These are phyloP conservation scores for Pilophorus perplexus DNA, from an alignment of 2,888 invertebrate genomes.

Conservation along the genomic window DNA sequence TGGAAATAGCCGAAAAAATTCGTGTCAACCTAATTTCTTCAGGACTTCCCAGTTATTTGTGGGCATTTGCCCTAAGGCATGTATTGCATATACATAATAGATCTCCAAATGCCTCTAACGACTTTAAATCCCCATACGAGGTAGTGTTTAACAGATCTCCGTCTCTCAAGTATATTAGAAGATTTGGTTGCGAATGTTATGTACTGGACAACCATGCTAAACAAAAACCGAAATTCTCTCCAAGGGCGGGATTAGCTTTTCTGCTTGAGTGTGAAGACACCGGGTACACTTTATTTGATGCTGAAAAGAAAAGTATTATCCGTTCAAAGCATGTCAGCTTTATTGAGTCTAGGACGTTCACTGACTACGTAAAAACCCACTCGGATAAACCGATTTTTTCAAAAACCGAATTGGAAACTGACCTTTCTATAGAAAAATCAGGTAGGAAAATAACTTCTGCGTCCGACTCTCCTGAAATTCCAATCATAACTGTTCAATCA, in stretches of 20 bases:
- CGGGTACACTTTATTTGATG: too few species aligned
- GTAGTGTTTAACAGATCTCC: background rate
- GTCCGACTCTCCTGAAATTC: too few species aligned
- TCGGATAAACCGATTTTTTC: too few species aligned
- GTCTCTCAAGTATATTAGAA: background rate
- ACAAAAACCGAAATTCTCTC: slow-evolving; percentile 2
- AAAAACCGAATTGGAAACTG: background rate
- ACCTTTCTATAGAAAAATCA: slow-evolving; percentile 3
- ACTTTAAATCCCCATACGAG: background rate
- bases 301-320: too few species aligned
- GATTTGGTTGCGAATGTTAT: slow-evolving; percentile 8
- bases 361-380: too few species aligned
- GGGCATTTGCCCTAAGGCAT: background rate
- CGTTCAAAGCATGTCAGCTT: too few species aligned
- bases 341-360: too few species aligned
- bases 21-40: background rate
- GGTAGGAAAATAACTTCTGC: background rate
- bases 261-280: too few species aligned
- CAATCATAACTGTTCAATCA: too few species aligned
- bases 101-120: background rate
- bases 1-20: slow-evolving; percentile 6
- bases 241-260: too few species aligned
- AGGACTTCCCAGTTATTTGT: too few species aligned
- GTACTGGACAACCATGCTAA: background rate
- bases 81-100: background rate